Base-by-base conservation (phyloP, 2,888 invertebrate species). In the Atethmia centrago region DNA sequence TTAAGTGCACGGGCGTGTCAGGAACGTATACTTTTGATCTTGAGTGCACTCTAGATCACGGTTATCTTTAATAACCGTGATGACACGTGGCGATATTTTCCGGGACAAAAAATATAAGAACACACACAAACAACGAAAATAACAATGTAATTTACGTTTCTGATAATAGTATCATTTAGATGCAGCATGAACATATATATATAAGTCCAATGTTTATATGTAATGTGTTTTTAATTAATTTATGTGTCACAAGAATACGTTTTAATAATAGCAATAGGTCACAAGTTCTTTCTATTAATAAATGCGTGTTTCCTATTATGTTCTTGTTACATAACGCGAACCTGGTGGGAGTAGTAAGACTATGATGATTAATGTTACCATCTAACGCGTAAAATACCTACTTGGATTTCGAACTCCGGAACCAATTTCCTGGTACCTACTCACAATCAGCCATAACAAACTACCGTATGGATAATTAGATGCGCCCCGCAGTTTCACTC, bases 221-320 rank as follows among this genome's bases (percentile, higher is more conserved):
- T 68, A 75, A 82, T 80, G 77, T 49, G 81, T 77, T 84, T 80
- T 84, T 71, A 77, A 83, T 83, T 77, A 84, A 85, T 84, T 81
- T 72, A 80, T 82, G 66, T 72, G 79, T 73, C 58, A 71, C 74
- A 65, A 71, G 82, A 74, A 72, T 73, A 82, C 74, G 74, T 75
- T 70, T 75, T 77, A 80, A 40, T 78, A 69, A 83, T 72, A 63
- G 78, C 49, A 70, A 79, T 56, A 80, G 64, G 69, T 69, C 73
- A 79, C 63, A 74, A 81, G 75, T 79, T 78, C 56, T 85, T 77
- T 80, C 75, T 79, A 85, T 85, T 74, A 85, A 85, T 84, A 82
- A 64, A 74, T 61, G 66, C 62, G 45, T 75, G 61, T 71, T 65
- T 49, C 53, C 45, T 74, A 68, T 53, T 51, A 77, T 69, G 59